Conservation (phyloP, 2,113 vertebrate genomes). For the Paralichthys olivaceus region DNA sequence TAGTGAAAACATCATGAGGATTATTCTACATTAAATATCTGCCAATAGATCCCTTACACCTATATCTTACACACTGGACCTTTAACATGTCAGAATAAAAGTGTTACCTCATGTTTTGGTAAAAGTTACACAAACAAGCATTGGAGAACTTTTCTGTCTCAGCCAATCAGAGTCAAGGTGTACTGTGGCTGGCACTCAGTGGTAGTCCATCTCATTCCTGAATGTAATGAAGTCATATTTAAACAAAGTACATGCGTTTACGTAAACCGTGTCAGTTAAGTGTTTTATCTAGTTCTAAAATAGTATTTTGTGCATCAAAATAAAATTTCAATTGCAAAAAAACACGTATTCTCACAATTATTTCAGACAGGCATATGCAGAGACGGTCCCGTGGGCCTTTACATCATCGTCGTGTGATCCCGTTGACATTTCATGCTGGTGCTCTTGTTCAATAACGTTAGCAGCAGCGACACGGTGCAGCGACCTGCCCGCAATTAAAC, state of each 20-base stretch:
- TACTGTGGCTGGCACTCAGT: neutral
- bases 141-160: neutral
- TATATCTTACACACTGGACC: no score
- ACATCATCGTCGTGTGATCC: slow-evolving; percentile 46
- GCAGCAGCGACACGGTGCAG: neutral
- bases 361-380: slow-evolving; percentile 5
- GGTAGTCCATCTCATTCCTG: neutral
- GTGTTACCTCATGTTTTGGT: neutral
- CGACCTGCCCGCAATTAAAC: accelerated
- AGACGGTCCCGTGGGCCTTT: slow-evolving; percentile 10
- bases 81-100: no score
- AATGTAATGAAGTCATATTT: neutral
- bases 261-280: neutral
- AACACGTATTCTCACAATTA: neutral
- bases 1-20: no score
- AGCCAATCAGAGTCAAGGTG: slow-evolving; percentile 43
- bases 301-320: neutral
- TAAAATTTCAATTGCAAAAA: no score
- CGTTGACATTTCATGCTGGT: slow-evolving; percentile 60
- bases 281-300: neutral
- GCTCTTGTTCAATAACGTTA: slow-evolving; percentile 53
- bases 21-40: no score
- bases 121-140: neutral
- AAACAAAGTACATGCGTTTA: accelerated
- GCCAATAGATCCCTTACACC: no score